phyloP scores from a whole-genome alignment of 1,140 invertebrate genomes.

The Camponotus vicinus region DNA sequence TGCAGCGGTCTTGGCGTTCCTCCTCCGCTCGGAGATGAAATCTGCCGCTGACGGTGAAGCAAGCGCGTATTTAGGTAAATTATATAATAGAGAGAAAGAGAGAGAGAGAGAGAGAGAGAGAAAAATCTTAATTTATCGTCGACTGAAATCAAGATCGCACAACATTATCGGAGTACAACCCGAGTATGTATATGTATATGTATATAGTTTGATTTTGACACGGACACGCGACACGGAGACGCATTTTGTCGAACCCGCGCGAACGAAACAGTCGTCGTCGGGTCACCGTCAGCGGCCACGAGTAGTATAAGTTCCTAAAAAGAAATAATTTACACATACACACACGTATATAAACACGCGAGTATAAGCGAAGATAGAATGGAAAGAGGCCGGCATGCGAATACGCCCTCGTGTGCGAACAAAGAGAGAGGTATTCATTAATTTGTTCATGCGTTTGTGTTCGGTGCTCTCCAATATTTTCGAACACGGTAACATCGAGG shows the following conservation, averaged over 20 bases:
- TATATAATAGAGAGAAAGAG: constrained; percentile 8
- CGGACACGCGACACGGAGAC: constrained; percentile 33
- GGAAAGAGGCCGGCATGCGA: constrained; percentile 56
- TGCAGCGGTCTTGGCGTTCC: constrained; percentile 16
- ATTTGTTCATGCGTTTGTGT: constrained; percentile 66
- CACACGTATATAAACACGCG: too few species aligned
- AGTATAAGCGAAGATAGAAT: constrained; percentile 60
- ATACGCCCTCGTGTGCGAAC: constrained; percentile 56
- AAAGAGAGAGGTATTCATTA: constrained; percentile 25
- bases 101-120: background rate
- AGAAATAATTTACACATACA: constrained; percentile 64
- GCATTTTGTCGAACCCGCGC: constrained; percentile 49
- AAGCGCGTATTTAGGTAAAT: constrained; percentile 44
- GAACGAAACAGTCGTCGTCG: constrained; percentile 55
- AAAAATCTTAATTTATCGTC: constrained; percentile 55
- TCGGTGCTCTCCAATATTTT: constrained; percentile 53
- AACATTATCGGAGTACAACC: constrained; percentile 39
- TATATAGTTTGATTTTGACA: constrained; percentile 57
- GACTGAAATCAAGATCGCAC: constrained; percentile 59
- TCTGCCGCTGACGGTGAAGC: constrained; percentile 8
- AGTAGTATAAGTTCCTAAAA: constrained; percentile 83
- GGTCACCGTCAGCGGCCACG: constrained; percentile 69
- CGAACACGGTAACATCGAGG: constrained; percentile 21
- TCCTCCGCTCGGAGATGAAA: background rate
- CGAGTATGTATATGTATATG: constrained; percentile 27